A percentile compares a stretch with the other conserved stretches of the same genome.
Evolutionary conservation across 1,140 invertebrate species (phyloP).

Genomic region (Pomacea maculata): DNA sequence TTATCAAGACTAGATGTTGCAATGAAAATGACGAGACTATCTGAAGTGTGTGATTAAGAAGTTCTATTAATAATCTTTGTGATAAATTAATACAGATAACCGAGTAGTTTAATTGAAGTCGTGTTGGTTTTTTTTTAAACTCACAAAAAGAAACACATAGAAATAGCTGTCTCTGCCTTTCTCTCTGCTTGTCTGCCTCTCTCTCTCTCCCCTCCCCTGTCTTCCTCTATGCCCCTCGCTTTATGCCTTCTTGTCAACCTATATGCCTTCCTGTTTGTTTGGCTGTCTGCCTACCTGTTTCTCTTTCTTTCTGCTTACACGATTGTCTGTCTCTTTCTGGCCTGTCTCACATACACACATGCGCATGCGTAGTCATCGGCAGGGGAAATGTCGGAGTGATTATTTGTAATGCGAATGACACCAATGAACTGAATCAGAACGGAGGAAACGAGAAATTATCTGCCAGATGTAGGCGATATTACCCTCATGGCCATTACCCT

Average conservation of each 20-base stretch:
- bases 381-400: not conserved
- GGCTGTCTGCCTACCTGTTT: not conserved
- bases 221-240: slow-evolving; percentile 19
- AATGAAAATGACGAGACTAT: not conserved
- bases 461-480: not conserved
- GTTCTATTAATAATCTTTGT: not conserved
- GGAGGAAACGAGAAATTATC: too few relatives aligned
- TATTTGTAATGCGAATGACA: not conserved
- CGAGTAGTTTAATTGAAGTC: not conserved
- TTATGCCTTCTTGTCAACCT: slow-evolving; percentile 3
- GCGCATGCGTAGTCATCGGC: too few relatives aligned
- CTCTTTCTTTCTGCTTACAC: too few relatives aligned
- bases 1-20: not conserved
- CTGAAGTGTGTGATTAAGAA: not conserved
- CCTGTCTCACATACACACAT: not conserved
- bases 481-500: not conserved
- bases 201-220: not conserved
- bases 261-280: not conserved
- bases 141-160: not conserved
- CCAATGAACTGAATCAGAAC: not conserved
- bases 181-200: slow-evolving; percentile 17
- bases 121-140: not conserved
- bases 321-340: slow-evolving; percentile 7
- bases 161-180: not conserved
- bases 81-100: not conserved